Conservation (phyloP, 2,888 invertebrate genomes). For the Leptura quadrifasciata region DNA sequence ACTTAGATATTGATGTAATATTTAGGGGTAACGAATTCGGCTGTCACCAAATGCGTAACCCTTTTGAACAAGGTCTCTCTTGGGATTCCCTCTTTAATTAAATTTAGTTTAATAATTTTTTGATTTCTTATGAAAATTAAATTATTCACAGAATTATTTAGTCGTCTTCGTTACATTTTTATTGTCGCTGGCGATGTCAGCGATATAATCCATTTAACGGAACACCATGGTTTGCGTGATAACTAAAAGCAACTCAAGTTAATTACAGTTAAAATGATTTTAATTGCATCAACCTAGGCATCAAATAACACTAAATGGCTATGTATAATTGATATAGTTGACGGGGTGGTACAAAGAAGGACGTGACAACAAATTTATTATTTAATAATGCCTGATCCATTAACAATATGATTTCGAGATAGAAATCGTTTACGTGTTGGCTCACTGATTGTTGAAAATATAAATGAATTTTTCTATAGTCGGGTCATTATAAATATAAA, state of each 20-base stretch:
- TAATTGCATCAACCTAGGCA: background rate
- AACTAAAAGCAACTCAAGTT: background rate
- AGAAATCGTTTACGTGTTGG: background rate
- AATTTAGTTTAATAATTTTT: no score
- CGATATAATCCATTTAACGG: background rate
- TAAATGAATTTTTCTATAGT: no score
- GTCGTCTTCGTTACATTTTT: background rate
- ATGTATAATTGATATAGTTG: background rate
- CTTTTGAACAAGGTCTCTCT: no score
- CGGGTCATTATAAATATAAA: no score
- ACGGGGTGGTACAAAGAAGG: background rate
- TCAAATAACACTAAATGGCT: background rate
- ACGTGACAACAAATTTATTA: background rate
- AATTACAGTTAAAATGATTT: background rate
- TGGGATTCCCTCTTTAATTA: no score
- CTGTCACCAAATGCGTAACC: no score
- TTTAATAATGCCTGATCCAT: background rate
- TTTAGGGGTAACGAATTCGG: no score
- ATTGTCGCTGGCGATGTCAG: background rate
- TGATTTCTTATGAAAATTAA: no score
- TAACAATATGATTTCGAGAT: background rate
- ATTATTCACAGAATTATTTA: no score
- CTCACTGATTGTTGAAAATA: no score
- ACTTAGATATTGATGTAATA: no score
- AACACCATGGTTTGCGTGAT: background rate